A percentile compares a stretch with the other conserved stretches of the same genome.
Conservation (phyloP, 2,113 vertebrate genomes). For the Oreochromis niloticus region DNA sequence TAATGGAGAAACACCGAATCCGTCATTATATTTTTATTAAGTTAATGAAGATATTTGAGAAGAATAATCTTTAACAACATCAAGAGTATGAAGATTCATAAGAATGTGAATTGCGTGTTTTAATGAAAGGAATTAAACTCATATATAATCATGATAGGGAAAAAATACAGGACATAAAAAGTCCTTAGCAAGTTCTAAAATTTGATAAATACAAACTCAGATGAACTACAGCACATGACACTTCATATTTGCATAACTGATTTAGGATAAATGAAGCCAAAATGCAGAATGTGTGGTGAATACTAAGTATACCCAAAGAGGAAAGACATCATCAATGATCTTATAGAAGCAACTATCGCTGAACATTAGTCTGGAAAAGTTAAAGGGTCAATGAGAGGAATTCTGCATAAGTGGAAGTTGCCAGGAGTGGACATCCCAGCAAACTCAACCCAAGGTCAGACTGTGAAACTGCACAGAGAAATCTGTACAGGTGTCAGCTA, state of each 20-base stretch:
- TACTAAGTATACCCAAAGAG: accelerated
- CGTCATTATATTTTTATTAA: neutral
- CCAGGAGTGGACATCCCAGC: accelerated
- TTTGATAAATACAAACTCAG: neutral
- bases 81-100: neutral
- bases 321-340: neutral
- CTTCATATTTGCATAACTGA: neutral
- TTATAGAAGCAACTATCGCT: neutral
- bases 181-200: neutral
- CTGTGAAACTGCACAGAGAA: accelerated
- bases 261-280: neutral
- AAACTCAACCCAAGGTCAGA: neutral
- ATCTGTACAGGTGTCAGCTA: neutral
- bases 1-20: neutral
- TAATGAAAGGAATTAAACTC: neutral
- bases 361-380: accelerated
- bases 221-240: neutral
- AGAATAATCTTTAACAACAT: neutral
- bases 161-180: neutral
- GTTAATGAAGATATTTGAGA: neutral
- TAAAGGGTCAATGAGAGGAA: neutral
- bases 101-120: neutral
- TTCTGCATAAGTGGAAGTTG: neutral
- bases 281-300: neutral
- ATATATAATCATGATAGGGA: neutral